Evolutionary conservation across 2,888 invertebrate genomes (phyloP).

Genomic region (Aradus depressus): DNA sequence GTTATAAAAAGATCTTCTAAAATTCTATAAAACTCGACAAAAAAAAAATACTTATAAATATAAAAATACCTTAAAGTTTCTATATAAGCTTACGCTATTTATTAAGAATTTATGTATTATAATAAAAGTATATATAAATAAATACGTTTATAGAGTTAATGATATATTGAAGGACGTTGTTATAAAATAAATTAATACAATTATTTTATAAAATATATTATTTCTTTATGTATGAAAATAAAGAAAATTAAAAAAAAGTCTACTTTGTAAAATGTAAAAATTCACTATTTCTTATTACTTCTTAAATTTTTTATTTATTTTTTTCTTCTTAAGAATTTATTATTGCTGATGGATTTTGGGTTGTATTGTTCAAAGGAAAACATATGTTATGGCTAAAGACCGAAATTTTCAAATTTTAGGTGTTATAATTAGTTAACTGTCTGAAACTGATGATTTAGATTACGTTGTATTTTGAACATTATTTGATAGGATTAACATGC

Average conservation of each 20-base stretch:
- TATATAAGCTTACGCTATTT: slow-evolving; percentile 20
- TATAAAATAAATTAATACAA: slow-evolving; percentile 17
- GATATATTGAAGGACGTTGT: slow-evolving; percentile 26
- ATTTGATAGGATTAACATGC: too few species aligned
- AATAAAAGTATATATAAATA: slow-evolving; percentile 9
- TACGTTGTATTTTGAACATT: too few species aligned
- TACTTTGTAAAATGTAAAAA: too few species aligned
- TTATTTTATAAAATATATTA: slow-evolving; percentile 15
- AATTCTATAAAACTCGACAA: slow-evolving; percentile 17
- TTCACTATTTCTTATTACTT: too few species aligned
- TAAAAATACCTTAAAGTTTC: slow-evolving; percentile 16
- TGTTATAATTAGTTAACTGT: too few species aligned
- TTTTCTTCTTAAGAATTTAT: too few species aligned
- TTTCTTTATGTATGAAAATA: slow-evolving; percentile 13
- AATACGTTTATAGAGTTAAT: slow-evolving; percentile 10
- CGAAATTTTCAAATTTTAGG: too few species aligned
- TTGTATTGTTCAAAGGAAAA: too few species aligned
- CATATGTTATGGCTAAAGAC: too few species aligned
- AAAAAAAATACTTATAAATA: slow-evolving; percentile 12
- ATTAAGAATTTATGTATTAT: slow-evolving; percentile 15
- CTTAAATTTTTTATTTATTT: too few species aligned
- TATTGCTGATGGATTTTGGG: too few species aligned
- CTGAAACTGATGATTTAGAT: too few species aligned
- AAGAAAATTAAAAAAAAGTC: slow-evolving; percentile 9
- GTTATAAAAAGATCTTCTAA: slow-evolving; percentile 5